Base-by-base conservation (phyloP, 2,113 vertebrate species). In the Alligator mississippiensis region DNA sequence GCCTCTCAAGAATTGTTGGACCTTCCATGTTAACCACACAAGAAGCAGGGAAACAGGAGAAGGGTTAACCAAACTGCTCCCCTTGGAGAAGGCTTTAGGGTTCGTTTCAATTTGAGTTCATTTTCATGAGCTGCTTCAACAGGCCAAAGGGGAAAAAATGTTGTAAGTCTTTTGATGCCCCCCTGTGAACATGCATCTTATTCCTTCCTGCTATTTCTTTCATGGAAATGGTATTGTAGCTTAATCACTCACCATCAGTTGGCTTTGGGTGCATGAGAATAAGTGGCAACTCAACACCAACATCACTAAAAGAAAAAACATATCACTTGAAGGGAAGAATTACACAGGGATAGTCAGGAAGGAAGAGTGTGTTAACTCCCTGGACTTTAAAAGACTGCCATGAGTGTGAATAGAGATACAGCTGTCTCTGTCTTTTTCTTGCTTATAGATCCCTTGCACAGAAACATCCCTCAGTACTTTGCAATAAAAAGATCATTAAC, bases 251-350 rank as follows among this genome's bases (percentile, higher is more conserved):
- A 98, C 97, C 11, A 11, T 98, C 98, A 10, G 90, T 92, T n/a
- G 99, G 98, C 94, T 99, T 99, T 5, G 98, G 98, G 82, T 99
- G 98, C 98, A 99, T 99, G 95, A 99, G 97, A 64, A 97, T 97
- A 86, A 99, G 62, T 1, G 99, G 99, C 90, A 99, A 84, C 93
- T 99, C 99, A 16, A 98, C 96, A 1, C 91, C 95, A 4, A 99
- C 98, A 19, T 99, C 98, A 2, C 98, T 99, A 96, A 86, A 95
- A 90, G 86, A 72, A 80, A 89, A 91, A 82, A 60, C 84, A 64
- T 7, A 38, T 38, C 9, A 22, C 63, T 15, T 28, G 30, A 61
- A 77, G 54, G 28, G 59, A 38, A 55, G 54, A 60, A 60, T 34
- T 63, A 72, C 12, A 28, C 13, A 72, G 30, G 34, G 30, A 38